These are phyloP conservation scores for Stichodactyla helianthus DNA, from an alignment of 64 coral and sea anemone genomes.

Conservation along the genomic window DNA sequence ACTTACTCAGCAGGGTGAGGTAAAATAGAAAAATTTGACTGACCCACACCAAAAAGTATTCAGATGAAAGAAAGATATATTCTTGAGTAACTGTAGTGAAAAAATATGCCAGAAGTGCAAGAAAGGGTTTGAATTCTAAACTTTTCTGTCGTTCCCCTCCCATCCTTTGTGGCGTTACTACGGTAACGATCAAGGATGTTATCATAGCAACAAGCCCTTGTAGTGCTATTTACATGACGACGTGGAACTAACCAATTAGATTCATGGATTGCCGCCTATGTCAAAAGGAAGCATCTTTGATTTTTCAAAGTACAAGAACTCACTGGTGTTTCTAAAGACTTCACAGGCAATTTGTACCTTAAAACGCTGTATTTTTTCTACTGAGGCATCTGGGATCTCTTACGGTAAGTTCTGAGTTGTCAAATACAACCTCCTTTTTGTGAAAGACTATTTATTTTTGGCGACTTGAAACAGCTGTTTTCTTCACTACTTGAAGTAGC, in stretches of 20 bases:
- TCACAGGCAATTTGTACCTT: not conserved
- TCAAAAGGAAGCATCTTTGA: not conserved
- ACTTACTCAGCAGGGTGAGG: not conserved
- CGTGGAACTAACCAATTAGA: constrained; percentile 7
- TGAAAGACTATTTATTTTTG: not conserved
- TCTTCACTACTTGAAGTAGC: not conserved
- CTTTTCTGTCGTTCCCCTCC: not conserved
- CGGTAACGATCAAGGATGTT: constrained; percentile 27
- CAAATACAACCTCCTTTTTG: not conserved
- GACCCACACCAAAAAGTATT: not conserved
- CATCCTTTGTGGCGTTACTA: constrained; percentile 2
- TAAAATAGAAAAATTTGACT: not conserved
- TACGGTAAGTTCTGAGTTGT: not conserved
- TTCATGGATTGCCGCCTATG: not conserved
- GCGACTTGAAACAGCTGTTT: not conserved
- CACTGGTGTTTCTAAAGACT: not conserved
- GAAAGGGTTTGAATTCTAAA: not conserved
- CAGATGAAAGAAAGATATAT: not conserved
- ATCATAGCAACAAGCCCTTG: constrained; percentile 35
- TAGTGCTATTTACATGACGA: constrained; percentile 25
- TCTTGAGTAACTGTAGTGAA: too few relatives aligned
- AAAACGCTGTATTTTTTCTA: not conserved
- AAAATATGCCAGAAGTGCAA: not conserved
- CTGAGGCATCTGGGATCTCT: not conserved
- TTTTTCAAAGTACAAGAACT: not conserved